A percentile compares a stretch with the other conserved stretches of the same genome.
These are phyloP conservation scores for Anguilla pacifica DNA, from an alignment of 2,797 vertebrate species.

Conservation along the genomic window DNA sequence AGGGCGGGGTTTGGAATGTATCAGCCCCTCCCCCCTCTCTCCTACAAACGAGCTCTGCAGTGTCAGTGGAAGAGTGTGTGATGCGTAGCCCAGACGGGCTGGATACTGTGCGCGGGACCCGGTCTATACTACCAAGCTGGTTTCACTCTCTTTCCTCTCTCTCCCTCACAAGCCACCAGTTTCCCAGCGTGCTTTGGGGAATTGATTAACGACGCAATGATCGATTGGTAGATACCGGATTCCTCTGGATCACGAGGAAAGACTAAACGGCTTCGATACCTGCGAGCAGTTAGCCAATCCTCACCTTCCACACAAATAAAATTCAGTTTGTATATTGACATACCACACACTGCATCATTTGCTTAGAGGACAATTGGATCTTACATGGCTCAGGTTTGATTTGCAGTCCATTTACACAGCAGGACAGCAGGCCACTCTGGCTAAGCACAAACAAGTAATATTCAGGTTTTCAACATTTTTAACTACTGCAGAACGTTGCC, in stretches of 20 bases:
- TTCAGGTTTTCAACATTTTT: background rate
- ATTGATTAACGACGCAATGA: background rate
- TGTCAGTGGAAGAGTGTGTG: no score
- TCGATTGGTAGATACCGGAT: background rate
- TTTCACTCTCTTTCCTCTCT: background rate
- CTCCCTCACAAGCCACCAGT: background rate
- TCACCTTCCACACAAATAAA: background rate
- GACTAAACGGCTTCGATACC: background rate
- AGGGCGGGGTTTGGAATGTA: background rate
- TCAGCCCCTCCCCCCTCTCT: no score
- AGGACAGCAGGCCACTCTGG: background rate
- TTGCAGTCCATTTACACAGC: background rate
- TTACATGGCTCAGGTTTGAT: background rate
- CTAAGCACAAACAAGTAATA: background rate
- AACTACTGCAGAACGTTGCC: background rate
- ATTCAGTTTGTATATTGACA: background rate
- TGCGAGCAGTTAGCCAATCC: background rate
- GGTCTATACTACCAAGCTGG: no score
- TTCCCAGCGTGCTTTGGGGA: background rate
- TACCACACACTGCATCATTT: background rate
- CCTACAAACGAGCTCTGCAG: no score
- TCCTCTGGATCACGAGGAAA: background rate
- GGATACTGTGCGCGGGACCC: no score
- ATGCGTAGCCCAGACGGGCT: no score
- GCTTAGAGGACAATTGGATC: background rate